Percentiles rank a stretch among this genome's conserved stretches.
Evolutionary conservation across 1,140 invertebrate genomes (phyloP).

Genomic region (Pseudobourletiella spinata): DNA sequence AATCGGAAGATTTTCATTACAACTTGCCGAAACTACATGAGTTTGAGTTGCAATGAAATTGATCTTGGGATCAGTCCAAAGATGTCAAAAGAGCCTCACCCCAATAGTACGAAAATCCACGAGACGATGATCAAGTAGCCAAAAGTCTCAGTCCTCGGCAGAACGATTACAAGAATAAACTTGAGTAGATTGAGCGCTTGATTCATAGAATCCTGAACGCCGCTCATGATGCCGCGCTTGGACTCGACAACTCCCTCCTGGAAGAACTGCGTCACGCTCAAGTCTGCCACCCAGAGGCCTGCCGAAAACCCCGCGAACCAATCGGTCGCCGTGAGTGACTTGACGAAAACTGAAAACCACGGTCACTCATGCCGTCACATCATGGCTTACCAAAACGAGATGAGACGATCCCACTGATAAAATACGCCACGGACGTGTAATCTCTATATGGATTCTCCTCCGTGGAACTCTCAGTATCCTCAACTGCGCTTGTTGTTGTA

Average conservation of each 20-base stretch:
- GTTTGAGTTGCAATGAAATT: no score
- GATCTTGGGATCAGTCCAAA: no score
- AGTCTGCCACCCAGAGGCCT: conserved; percentile 50
- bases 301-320: no score
- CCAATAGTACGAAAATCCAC: conserved; percentile 25
- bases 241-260: conserved; percentile 47
- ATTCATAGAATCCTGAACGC: conserved; percentile 50
- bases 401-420: conserved; percentile 44
- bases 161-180: conserved; percentile 41
- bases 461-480: no score
- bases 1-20: no score
- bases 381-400: conserved; percentile 47
- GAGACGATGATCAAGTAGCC: conserved; percentile 27
- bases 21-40: no score
- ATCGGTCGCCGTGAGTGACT: no score
- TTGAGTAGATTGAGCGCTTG: conserved; percentile 48
- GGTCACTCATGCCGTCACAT: no score
- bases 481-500: no score
- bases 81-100: no score
- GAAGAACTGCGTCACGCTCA: conserved; percentile 51
- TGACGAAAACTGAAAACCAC: no score
- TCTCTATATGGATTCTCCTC: no score
- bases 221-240: conserved; percentile 48
- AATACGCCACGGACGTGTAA: conserved; percentile 40
- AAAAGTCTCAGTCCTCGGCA: conserved; percentile 23